A percentile compares a stretch with the other conserved stretches of the same genome.
These are phyloP conservation scores for Tangara arthus DNA, from an alignment of 2,797 vertebrate genomes.

Conservation along the genomic window DNA sequence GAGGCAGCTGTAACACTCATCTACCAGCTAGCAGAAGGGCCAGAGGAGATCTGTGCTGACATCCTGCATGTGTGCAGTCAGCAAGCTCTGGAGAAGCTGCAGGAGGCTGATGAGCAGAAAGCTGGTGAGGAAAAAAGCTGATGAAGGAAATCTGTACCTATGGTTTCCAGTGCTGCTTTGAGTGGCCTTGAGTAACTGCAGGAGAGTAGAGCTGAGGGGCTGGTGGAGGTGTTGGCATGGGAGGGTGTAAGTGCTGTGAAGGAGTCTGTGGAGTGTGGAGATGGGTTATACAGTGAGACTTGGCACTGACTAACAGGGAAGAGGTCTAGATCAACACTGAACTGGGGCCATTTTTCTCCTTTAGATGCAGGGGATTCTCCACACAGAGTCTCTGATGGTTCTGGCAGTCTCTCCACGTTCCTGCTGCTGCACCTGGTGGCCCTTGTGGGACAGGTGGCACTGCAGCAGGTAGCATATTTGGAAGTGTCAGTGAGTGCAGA, in stretches of 20 bases:
- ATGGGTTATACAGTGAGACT: background rate
- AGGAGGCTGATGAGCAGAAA: conserved; percentile 18
- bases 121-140: conserved; percentile 47
- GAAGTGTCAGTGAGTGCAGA: conserved; percentile 89
- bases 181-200: background rate
- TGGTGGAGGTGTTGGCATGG: background rate
- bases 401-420: conserved; percentile 69
- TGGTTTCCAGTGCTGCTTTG: background rate
- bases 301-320: background rate
- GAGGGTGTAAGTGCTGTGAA: background rate
- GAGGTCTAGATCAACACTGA: background rate
- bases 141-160: background rate
- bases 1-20: conserved; percentile 85
- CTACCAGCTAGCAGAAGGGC: conserved; percentile 90
- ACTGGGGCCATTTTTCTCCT: background rate
- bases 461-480: conserved; percentile 91
- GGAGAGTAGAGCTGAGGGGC: background rate
- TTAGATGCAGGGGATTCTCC: conserved; percentile 70
- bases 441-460: conserved; percentile 87
- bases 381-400: background rate
- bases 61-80: conserved; percentile 84
- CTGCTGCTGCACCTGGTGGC: conserved; percentile 85
- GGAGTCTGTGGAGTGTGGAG: background rate
- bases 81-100: conserved; percentile 81
- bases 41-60: conserved; percentile 86